These are phyloP conservation scores for Rapana venosa DNA, from an alignment of 2,888 invertebrate species.

Conservation along the genomic window DNA sequence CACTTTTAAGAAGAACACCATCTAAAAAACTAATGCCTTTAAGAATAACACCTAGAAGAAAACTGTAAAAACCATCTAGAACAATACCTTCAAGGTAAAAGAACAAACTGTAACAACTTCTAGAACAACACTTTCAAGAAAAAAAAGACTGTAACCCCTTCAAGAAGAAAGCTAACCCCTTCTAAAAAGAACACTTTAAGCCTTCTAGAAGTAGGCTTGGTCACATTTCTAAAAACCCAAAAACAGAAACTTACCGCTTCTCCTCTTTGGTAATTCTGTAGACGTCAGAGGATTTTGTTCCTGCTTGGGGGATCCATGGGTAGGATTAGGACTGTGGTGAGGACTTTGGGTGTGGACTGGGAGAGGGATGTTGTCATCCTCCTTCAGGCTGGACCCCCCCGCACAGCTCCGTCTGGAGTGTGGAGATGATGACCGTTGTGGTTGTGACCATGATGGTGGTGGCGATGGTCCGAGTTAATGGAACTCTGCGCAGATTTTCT, in stretches of 20 bases:
- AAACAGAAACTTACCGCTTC: neutral
- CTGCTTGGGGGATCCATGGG: neutral
- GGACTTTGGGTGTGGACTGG: neutral
- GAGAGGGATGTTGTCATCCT: conserved; percentile 9
- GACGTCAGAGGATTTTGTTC: neutral
- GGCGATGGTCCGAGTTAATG: conserved; percentile 41
- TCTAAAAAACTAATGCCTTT: too few relatives aligned
- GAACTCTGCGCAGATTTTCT: conserved; percentile 34
- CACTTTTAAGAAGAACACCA: too few relatives aligned
- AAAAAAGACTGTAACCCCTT: too few relatives aligned
- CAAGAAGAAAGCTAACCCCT: too few relatives aligned
- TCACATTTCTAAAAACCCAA: too few relatives aligned
- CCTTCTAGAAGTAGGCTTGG: too few relatives aligned
- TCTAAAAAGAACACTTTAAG: too few relatives aligned
- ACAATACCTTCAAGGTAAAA: too few relatives aligned
- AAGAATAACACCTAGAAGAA: too few relatives aligned
- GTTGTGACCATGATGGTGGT: conserved; percentile 41
- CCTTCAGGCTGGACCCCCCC: conserved; percentile 43
- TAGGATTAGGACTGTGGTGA: neutral
- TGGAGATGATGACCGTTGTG: conserved; percentile 45
- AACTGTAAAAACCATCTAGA: too few relatives aligned
- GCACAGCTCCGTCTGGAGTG: conserved; percentile 44
- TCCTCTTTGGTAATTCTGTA: neutral
- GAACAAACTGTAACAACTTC: too few relatives aligned
- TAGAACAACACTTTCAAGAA: too few relatives aligned